Evolutionary conservation across 2,888 invertebrate genomes (phyloP).

Genomic region (Oeneis ivallda): DNA sequence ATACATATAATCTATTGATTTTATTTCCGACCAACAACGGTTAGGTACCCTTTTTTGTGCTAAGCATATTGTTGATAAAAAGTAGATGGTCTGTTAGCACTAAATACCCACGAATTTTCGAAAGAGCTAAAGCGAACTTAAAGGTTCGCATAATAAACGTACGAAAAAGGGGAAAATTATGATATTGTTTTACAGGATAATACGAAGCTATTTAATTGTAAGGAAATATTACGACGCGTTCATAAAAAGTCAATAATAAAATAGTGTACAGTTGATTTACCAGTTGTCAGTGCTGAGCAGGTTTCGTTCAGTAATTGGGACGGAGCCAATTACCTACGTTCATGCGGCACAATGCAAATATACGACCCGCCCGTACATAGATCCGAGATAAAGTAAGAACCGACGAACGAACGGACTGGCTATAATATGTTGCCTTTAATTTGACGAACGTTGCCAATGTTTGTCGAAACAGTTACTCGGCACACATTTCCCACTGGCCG

Average conservation of each 20-base stretch:
- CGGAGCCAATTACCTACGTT: slow-evolving; percentile 42
- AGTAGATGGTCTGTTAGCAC: too few species aligned
- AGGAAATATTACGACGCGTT: slow-evolving; percentile 2
- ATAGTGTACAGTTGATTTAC: slow-evolving; percentile 28
- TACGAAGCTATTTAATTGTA: slow-evolving; percentile 6
- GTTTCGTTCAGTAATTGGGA: slow-evolving; percentile 41
- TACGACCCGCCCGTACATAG: slow-evolving; percentile 45
- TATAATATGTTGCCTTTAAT: slow-evolving; percentile 55
- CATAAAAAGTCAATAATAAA: slow-evolving; percentile 16
- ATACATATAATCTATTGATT: too few species aligned
- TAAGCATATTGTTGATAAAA: too few species aligned
- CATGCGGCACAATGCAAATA: slow-evolving; percentile 43
- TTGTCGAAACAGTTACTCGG: slow-evolving; percentile 72
- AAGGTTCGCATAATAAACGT: too few species aligned
- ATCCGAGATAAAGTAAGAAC: slow-evolving; percentile 42
- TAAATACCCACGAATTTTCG: too few species aligned
- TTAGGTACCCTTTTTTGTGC: too few species aligned
- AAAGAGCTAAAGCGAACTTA: too few species aligned
- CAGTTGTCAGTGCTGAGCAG: slow-evolving; percentile 35
- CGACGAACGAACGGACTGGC: slow-evolving; percentile 30
- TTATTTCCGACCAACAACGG: too few species aligned
- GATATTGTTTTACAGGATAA: not conserved
- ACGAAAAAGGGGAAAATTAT: too few species aligned
- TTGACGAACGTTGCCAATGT: slow-evolving; percentile 70
- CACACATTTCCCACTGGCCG: slow-evolving; percentile 62